These are phyloP conservation scores for Orchesella flavescens DNA, from an alignment of 2,888 invertebrate genomes.

Conservation along the genomic window DNA sequence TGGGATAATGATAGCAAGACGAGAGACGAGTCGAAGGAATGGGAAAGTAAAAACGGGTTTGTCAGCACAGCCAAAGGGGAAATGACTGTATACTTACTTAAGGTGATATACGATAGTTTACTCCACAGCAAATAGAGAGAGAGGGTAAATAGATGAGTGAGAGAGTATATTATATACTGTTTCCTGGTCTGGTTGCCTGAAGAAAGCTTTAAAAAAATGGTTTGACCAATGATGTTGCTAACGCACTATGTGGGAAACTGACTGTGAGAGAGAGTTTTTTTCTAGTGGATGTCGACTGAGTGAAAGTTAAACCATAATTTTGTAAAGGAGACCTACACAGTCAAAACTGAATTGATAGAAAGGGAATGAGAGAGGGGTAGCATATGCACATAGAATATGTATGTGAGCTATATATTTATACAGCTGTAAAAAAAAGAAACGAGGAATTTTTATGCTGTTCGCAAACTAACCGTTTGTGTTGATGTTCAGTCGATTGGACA, in stretches of 20 bases:
- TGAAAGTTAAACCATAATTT: slow-evolving; percentile 37
- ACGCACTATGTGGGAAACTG: too few relatives aligned
- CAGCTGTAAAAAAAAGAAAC: too few relatives aligned
- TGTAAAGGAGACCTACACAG: background rate
- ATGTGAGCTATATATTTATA: too few relatives aligned
- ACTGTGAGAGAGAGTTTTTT: background rate
- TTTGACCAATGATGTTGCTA: too few relatives aligned
- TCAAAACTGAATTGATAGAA: background rate
- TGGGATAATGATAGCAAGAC: slow-evolving; percentile 31
- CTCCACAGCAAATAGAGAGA: slow-evolving; percentile 11
- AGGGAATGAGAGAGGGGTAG: background rate
- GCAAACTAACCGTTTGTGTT: slow-evolving; percentile 69
- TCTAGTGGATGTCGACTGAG: slow-evolving; percentile 4
- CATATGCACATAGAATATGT: background rate
- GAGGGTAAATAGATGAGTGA: slow-evolving; percentile 13
- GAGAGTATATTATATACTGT: background rate
- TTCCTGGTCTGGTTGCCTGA: background rate
- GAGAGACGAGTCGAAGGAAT: slow-evolving; percentile 42
- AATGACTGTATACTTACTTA: slow-evolving; percentile 6
- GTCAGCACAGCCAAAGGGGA: slow-evolving; percentile 26
- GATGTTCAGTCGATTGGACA: slow-evolving; percentile 71
- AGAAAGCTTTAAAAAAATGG: too few relatives aligned
- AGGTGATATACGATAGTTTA: slow-evolving; percentile 8
- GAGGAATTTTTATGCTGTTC: too few relatives aligned
- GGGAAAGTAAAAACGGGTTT: slow-evolving; percentile 39